Evolutionary conservation across 1,140 invertebrate genomes (phyloP), one percentile per base, ranked within the genome.

Genomic region (Sarcophaga peregrina): DNA sequence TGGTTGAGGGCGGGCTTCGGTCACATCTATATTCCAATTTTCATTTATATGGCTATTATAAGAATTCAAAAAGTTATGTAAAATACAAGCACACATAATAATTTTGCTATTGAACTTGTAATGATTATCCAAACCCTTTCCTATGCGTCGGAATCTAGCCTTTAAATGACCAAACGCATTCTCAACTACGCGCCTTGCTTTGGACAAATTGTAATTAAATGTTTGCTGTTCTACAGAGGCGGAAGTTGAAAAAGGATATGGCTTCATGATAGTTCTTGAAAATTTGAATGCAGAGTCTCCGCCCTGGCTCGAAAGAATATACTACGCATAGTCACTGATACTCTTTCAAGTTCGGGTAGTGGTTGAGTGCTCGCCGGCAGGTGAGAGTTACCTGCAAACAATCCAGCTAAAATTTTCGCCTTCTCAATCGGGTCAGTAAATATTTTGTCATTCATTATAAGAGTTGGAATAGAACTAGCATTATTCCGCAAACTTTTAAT

Each of bases 131-230:
- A 82, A n/a, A 15, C 82, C 82, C 76, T 58, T 76, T 15, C 82
- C 82, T 25, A 83, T 58, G 8, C 54, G 25, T 20, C 20, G 17
- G 50, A 83, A 83, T 25, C 82, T 52, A 9, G 47, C 73, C 50
- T 83, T 83, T 54, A 83, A n/a, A 17, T 81, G 80, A 11, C 80
- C 80, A 17, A 81, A 81, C 15, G 80, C 80, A 81, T 81, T 81
- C 46, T 81, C 82, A 13, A 80, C 74, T 10, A 83, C 75, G 5
- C 75, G 25, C 37, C 75, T 52, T 9, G 20, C 17, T 75, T 83
- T 80, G 15, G 75, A 78, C 17, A 83, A n/a, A 37, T 20, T 25
- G 52, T 83, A 76, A 62, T 83, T 80, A 17, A 78, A 83, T 5
- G 5, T 50, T 80, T 80, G 80, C 25, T 76, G 9, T 25, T 68